Evolutionary conservation across 1,140 invertebrate species (phyloP).

Genomic region (Apis florea): DNA sequence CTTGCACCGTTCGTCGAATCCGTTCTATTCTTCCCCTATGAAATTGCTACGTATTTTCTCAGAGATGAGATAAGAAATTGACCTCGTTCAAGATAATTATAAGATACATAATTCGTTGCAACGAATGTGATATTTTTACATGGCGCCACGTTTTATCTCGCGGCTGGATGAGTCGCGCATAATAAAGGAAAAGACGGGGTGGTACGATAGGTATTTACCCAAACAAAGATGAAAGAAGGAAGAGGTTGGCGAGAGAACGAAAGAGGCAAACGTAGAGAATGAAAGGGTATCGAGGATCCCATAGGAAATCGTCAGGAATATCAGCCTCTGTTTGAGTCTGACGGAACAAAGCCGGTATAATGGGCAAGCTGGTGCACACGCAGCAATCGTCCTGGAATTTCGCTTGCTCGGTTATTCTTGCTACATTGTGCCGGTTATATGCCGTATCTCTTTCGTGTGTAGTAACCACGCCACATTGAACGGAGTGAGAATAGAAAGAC

Average conservation of each 20-base stretch:
- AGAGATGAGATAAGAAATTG: too few relatives aligned
- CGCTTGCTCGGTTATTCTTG: conserved; percentile 14
- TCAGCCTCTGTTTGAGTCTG: conserved; percentile 58
- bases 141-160: too few relatives aligned
- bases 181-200: neutral
- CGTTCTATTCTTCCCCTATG: neutral
- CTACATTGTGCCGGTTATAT: conserved; percentile 1
- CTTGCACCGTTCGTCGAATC: too few relatives aligned
- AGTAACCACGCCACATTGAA: neutral
- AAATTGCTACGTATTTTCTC: too few relatives aligned
- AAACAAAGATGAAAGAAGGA: conserved; percentile 1
- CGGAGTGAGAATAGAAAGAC: conserved; percentile 10
- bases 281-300: conserved; percentile 56
- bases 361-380: conserved; percentile 49
- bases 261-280: conserved; percentile 43
- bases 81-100: too few relatives aligned
- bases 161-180: too few relatives aligned
- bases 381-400: conserved; percentile 53
- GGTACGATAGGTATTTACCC: conserved; percentile 11
- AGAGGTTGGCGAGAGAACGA: neutral
- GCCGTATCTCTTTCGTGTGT: conserved; percentile 15
- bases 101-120: too few relatives aligned
- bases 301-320: conserved; percentile 61
- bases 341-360: conserved; percentile 63
- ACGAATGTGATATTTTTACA: too few relatives aligned